These are phyloP conservation scores for Cataglyphis cursor DNA, from an alignment of 2,888 invertebrate genomes.

Conservation along the genomic window DNA sequence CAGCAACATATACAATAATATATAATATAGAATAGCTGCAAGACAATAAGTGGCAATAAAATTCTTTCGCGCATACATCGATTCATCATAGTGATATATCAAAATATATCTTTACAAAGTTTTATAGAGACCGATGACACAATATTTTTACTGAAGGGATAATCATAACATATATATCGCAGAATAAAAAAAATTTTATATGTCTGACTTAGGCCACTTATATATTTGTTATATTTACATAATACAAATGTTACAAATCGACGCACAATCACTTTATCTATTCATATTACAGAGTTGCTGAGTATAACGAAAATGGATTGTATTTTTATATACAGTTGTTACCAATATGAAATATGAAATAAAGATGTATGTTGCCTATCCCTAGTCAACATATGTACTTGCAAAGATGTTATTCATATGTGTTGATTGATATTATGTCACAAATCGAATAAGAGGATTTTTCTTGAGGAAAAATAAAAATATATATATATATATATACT, in stretches of 20 bases:
- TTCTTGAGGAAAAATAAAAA: constrained; percentile 79
- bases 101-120: constrained; percentile 68
- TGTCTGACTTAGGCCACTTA: constrained; percentile 66
- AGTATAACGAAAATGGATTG: constrained; percentile 73
- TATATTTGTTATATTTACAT: constrained; percentile 52
- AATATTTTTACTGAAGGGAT: constrained; percentile 60
- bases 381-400: constrained; percentile 82
- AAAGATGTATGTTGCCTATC: constrained; percentile 81
- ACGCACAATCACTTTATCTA: constrained; percentile 79
- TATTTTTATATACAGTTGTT: constrained; percentile 86
- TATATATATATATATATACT: constrained; percentile 68
- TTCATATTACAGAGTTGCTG: constrained; percentile 65
- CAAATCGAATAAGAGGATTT: constrained; percentile 64
- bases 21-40: constrained; percentile 68
- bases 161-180: constrained; percentile 63
- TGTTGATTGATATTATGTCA: constrained; percentile 74
- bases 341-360: constrained; percentile 73
- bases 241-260: constrained; percentile 70
- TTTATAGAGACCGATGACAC: constrained; percentile 49
- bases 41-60: constrained; percentile 72
- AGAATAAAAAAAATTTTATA: constrained; percentile 59
- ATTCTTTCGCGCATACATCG: constrained; percentile 64
- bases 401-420: constrained; percentile 82
- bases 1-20: constrained; percentile 60
- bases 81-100: constrained; percentile 66